These are phyloP conservation scores for Brachionichthys hirsutus DNA, from an alignment of 2,113 vertebrate species.

Conservation along the genomic window DNA sequence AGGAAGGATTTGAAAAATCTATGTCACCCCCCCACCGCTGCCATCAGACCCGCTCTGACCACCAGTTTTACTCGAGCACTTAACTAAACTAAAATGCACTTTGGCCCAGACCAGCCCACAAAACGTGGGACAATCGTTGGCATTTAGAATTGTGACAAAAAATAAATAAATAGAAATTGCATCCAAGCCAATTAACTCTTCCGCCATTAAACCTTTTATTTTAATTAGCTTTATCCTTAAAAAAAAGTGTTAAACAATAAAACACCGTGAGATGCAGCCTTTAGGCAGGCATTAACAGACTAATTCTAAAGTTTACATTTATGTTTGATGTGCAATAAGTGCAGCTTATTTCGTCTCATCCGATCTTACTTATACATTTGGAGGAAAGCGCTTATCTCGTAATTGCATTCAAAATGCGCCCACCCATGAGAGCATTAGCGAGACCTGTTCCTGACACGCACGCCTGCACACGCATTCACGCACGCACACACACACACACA, in stretches of 20 bases:
- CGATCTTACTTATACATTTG: constrained; percentile 28
- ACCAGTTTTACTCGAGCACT: constrained; percentile 44
- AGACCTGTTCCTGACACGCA: constrained; percentile 25
- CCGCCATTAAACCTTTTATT: constrained; percentile 31
- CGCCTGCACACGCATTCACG: constrained; percentile 33
- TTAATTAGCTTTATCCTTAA: constrained; percentile 16
- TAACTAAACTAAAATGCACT: constrained; percentile 65
- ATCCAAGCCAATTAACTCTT: constrained; percentile 47
- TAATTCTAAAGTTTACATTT: constrained; percentile 44
- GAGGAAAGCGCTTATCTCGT: constrained; percentile 11
- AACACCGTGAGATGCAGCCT: constrained; percentile 1
- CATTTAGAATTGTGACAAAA: constrained; percentile 9
- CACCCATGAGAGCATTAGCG: constrained; percentile 61
- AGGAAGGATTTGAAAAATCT: constrained; percentile 4
- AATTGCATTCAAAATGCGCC: constrained; percentile 33
- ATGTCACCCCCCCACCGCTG: constrained; percentile 9
- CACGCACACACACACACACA: constrained; percentile 21
- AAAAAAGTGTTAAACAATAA: background rate
- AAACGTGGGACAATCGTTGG: constrained; percentile 16
- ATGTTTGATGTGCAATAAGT: constrained; percentile 63
- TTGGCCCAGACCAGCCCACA: constrained; percentile 38
- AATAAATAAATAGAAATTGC: constrained; percentile 27
- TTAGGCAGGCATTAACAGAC: constrained; percentile 11
- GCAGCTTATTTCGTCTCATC: constrained; percentile 24
- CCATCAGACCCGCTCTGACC: constrained; percentile 7